Evolutionary conservation across 2,797 vertebrate genomes (phyloP), one percentile per base, ranked within the genome.

Genomic region (Enteromius unitaeniatus): DNA sequence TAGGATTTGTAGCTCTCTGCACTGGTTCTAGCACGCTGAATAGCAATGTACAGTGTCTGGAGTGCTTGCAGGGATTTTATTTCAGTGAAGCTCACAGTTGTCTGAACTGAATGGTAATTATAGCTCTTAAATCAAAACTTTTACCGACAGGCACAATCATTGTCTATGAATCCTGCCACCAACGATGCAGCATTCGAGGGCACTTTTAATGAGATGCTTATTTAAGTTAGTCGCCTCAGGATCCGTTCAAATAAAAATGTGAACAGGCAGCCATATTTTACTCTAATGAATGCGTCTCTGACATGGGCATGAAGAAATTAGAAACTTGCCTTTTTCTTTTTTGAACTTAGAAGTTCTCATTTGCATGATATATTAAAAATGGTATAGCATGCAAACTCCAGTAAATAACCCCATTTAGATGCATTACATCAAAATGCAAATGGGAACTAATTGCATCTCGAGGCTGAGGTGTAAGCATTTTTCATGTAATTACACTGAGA

Each of bases 341-440:
- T 64, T 31, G 14, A 64, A 64, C 60, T 28, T 64, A 28, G 49
- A 79, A 26, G 55, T 81, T 84, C 72, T 82, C 62, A 88, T 90
- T 89, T 89, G 79, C 86, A 86, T 87, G 81, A 89, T 86, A 86
- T 88, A 87, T 84, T 87, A 87, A 89, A 90, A 88, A 79, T 77
- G 87, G 87, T 85, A 89, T 88, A 85, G 81, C 87, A 83, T 78
- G 84, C 37, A 88, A 90, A 88, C 87, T 86, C 84, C 67, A 60
- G 70, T 62, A 89, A 91, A 92, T 85, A 90, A 89, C 82, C 85
- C 67, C 62, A 91, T 89, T 91, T 89, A 89, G 79, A 87, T 88
- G 86, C 86, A 91, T 92, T 87, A 88, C 90, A 91, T 92, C 89
- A 90, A 92, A 92, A 93, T 91, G 90, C 85, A 89, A 92, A 93